Percentiles rank a stretch among this genome's conserved stretches.
Evolutionary conservation across 2,888 invertebrate species (phyloP).

Genomic region (Biston stratarius): DNA sequence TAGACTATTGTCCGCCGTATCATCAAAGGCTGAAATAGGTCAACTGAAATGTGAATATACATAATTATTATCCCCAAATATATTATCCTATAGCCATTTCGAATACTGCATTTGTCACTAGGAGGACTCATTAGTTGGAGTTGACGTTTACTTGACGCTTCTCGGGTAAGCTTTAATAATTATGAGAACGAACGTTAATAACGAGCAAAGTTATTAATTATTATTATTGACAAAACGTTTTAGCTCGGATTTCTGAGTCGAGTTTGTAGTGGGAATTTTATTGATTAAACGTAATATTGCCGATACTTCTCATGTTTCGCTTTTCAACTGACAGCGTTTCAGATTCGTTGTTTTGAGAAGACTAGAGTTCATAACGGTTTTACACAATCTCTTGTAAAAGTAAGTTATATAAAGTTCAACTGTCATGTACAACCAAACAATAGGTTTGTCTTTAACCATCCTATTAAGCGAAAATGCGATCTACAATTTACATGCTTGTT

Average conservation of each 20-base stretch:
- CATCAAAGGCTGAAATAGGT: conserved; percentile 44
- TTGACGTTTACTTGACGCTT: conserved; percentile 83
- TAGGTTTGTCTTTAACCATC: too few species aligned
- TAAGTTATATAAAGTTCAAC: too few species aligned
- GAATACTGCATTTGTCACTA: conserved; percentile 81
- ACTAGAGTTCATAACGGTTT: too few species aligned
- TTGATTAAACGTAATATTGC: conserved; percentile 54
- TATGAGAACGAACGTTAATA: conserved; percentile 65
- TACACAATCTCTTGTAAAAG: too few species aligned
- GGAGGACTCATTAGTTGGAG: conserved; percentile 80
- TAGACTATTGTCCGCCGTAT: conserved; percentile 37
- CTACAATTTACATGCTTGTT: too few species aligned
- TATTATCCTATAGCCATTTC: conserved; percentile 60
- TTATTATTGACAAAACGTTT: conserved; percentile 78
- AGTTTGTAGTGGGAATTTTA: conserved; percentile 63
- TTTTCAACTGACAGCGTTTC: conserved; percentile 28
- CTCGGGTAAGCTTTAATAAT: conserved; percentile 80
- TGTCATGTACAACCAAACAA: too few species aligned
- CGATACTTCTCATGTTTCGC: conserved; percentile 45
- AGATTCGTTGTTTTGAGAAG: background rate
- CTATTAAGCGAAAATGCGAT: too few species aligned
- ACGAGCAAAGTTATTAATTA: conserved; percentile 75
- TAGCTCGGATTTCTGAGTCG: conserved; percentile 56
- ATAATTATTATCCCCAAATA: conserved; percentile 60
- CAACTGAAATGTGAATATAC: conserved; percentile 49